Evolutionary conservation across 1,140 invertebrate genomes (phyloP).

Genomic region (Batillaria attramentaria): DNA sequence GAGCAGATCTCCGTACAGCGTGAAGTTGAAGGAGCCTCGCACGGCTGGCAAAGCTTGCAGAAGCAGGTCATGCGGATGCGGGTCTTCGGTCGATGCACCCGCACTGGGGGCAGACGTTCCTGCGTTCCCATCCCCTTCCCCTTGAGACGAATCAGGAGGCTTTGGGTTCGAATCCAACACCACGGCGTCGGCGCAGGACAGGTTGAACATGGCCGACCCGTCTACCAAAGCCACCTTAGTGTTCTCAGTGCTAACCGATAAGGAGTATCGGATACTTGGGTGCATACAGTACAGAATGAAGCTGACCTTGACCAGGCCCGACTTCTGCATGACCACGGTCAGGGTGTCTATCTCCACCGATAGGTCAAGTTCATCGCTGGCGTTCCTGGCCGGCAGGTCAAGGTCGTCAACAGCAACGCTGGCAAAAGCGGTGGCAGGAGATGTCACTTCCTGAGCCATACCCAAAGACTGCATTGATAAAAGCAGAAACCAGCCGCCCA

Average conservation of each 20-base stretch:
- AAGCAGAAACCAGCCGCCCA: background rate
- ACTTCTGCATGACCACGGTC: background rate
- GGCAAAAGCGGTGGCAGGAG: background rate
- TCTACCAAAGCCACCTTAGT: background rate
- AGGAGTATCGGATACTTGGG: conserved; percentile 10
- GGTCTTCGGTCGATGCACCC: background rate
- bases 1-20: conserved; percentile 8
- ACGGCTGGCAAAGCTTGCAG: background rate
- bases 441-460: background rate
- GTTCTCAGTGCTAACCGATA: background rate
- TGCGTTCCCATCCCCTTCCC: background rate
- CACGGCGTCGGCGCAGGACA: conserved; percentile 4
- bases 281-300: conserved; percentile 21
- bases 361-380: conserved; percentile 20
- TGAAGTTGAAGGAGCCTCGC: conserved; percentile 24
- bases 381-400: background rate
- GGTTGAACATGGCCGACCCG: background rate
- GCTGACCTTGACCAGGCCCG: background rate
- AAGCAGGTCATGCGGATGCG: background rate
- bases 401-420: background rate
- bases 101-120: background rate
- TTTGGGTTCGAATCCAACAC: background rate
- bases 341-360: background rate
- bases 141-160: background rate
- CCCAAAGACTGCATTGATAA: background rate